Evolutionary conservation across 2,797 vertebrate genomes (phyloP).

Genomic region (Rhabdophis nuchalis): DNA sequence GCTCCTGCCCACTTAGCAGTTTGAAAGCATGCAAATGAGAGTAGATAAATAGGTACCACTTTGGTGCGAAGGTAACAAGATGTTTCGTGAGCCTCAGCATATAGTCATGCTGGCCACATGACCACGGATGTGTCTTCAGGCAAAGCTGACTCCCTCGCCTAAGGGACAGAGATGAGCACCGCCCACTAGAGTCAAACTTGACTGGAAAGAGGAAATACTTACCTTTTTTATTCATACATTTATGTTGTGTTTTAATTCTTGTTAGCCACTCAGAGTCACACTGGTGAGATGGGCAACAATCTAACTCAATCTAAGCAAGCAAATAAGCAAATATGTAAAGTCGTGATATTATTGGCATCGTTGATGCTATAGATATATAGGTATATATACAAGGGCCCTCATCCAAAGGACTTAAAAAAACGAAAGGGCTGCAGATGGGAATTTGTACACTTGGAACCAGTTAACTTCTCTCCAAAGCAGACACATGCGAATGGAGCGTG

Average conservation of each 20-base stretch:
- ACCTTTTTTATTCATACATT: background rate
- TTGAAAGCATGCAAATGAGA: background rate
- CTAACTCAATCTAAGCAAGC: background rate
- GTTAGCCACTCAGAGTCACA: background rate
- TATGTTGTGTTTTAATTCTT: background rate
- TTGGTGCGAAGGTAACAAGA: background rate
- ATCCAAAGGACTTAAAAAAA: constrained; percentile 12
- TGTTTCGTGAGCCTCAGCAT: background rate
- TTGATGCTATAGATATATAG: background rate
- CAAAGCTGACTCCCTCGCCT: background rate
- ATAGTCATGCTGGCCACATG: background rate
- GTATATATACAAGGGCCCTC: background rate
- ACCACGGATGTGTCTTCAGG: background rate
- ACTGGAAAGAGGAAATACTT: background rate
- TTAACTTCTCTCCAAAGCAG: constrained; percentile 48
- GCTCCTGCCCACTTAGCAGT: background rate
- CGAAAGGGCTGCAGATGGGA: constrained; percentile 21
- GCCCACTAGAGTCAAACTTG: background rate
- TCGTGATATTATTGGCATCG: background rate
- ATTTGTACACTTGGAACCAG: constrained; percentile 44
- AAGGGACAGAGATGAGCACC: background rate
- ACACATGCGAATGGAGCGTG: constrained; percentile 45
- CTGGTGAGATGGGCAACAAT: background rate
- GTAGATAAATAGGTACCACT: background rate
- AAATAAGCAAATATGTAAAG: background rate